Conservation (phyloP, 2,888 invertebrate genomes). For the Nowickia ferox region DNA sequence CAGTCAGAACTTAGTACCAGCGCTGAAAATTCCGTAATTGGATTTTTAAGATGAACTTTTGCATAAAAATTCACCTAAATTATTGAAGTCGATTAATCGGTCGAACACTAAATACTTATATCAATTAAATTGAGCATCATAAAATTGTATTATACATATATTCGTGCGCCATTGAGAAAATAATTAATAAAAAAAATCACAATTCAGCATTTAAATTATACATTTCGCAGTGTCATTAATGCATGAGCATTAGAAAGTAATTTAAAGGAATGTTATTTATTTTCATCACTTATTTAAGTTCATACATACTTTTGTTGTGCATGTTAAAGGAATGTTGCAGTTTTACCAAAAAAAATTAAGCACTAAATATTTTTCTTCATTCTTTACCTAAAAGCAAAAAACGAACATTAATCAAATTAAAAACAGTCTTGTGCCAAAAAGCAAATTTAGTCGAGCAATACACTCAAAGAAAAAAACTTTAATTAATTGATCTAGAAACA, state of each 20-base stretch:
- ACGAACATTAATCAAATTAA: background rate
- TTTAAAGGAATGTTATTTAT: constrained; percentile 35
- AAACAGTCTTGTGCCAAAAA: constrained; percentile 25
- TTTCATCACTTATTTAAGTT: background rate
- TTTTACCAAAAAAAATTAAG: constrained; percentile 14
- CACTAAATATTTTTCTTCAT: constrained; percentile 22
- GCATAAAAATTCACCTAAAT: too few species aligned
- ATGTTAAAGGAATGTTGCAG: constrained; percentile 49
- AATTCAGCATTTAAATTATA: constrained; percentile 22
- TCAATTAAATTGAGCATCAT: too few species aligned
- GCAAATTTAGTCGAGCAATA: constrained; percentile 2
- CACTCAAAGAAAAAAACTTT: constrained; percentile 24
- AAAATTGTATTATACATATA: background rate
- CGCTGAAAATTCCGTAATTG: too few species aligned
- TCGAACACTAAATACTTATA: too few species aligned
- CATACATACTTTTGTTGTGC: constrained; percentile 14
- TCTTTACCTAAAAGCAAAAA: constrained; percentile 25
- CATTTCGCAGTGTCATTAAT: constrained; percentile 24
- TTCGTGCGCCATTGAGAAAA: background rate
- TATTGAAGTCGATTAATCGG: too few species aligned
- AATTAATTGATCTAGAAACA: constrained; percentile 76
- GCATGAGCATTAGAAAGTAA: constrained; percentile 43
- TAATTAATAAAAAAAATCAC: background rate
- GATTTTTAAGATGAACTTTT: too few species aligned
- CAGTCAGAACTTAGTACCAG: too few species aligned